A percentile compares a stretch with the other conserved stretches of the same genome.
Conservation (phyloP, 2,797 vertebrate species). For the Takifugu rubripes region DNA sequence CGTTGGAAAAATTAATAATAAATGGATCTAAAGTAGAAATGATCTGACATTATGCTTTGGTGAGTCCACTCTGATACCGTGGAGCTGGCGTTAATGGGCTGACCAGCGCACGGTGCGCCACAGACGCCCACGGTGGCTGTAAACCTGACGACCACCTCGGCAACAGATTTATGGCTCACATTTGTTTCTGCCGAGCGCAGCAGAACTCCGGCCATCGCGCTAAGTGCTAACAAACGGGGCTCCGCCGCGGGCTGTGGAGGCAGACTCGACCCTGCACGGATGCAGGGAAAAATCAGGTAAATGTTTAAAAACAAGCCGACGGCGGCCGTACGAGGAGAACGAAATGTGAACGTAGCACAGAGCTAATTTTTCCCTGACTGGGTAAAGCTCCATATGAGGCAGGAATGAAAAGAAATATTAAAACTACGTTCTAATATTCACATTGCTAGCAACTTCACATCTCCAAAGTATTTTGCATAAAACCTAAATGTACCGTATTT, state of each 20-base stretch:
- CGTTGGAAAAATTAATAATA: constrained; percentile 63
- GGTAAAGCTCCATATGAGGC: no score
- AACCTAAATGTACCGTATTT: no score
- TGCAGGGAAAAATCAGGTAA: no score
- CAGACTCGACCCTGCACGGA: constrained; percentile 1
- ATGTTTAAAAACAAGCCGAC: no score
- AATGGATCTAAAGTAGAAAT: constrained; percentile 60
- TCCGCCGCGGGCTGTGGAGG: constrained; percentile 4
- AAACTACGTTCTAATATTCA: no score
- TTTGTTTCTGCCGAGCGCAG: constrained; percentile 52
- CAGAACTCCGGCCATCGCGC: constrained; percentile 18
- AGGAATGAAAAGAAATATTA: no score
- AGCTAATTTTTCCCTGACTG: no score
- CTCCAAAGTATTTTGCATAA: no score
- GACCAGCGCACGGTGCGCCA: constrained; percentile 30
- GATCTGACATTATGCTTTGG: constrained; percentile 57
- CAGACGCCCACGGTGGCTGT: constrained; percentile 34
- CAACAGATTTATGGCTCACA: constrained; percentile 55
- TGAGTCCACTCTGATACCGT: constrained; percentile 65
- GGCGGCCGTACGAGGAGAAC: no score
- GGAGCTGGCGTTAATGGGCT: constrained; percentile 57
- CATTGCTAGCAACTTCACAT: no score
- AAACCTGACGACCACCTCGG: constrained; percentile 47
- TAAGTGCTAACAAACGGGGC: constrained; percentile 45
- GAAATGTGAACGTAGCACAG: no score